Evolutionary conservation across 1,140 invertebrate genomes (phyloP).

Genomic region (Anagrus nilaparvatae): DNA sequence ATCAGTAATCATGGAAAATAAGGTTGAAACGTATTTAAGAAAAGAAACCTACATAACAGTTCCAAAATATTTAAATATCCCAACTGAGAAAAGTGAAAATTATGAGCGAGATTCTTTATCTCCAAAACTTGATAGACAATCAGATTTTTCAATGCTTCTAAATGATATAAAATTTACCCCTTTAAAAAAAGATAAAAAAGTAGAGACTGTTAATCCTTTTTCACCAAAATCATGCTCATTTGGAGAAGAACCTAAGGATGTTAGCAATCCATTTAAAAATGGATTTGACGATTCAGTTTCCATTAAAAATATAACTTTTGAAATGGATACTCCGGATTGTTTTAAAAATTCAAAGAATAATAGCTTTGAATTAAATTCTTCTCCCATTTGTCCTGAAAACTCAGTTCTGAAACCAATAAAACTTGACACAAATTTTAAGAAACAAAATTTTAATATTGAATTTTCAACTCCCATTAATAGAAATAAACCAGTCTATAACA

Average conservation of each 20-base stretch:
- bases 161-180: conserved; percentile 28
- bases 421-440: conserved; percentile 18
- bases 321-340: not conserved
- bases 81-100: conserved; percentile 5
- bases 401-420: conserved; percentile 13
- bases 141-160: conserved; percentile 29
- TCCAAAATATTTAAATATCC: conserved; percentile 17
- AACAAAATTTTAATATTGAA: conserved; percentile 10
- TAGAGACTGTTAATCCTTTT: conserved; percentile 12
- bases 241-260: conserved; percentile 2
- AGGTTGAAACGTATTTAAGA: conserved; percentile 16
- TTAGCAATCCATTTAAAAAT: conserved; percentile 3
- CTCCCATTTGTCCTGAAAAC: conserved; percentile 14
- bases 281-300: not conserved
- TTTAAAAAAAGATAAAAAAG: conserved; percentile 6
- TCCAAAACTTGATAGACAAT: conserved; percentile 9
- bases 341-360: conserved; percentile 17
- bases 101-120: conserved; percentile 23
- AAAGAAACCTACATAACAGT: conserved; percentile 26
- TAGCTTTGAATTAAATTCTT: conserved; percentile 21
- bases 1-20: conserved; percentile 4
- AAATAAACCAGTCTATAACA: conserved; percentile 9
- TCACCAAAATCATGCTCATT: conserved; percentile 23
- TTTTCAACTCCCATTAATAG: conserved; percentile 11
- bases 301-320: conserved; percentile 10